These are phyloP conservation scores for Cephalopterus ornatus DNA, from an alignment of 2,113 vertebrate species.

Conservation along the genomic window DNA sequence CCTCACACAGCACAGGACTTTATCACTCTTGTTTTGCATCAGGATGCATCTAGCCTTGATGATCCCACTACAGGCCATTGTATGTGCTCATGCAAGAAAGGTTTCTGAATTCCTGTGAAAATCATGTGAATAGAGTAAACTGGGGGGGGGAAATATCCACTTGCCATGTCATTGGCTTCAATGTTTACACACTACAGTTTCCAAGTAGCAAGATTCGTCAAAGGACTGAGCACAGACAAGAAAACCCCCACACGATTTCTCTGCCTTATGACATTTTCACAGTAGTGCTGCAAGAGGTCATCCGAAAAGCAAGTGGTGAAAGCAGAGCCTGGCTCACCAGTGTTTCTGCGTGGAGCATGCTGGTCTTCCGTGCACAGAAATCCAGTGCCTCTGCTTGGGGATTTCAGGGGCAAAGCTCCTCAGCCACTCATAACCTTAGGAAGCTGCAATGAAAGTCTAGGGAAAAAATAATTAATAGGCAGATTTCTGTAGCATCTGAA, in stretches of 20 bases:
- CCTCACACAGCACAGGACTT: background rate
- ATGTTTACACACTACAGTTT: background rate
- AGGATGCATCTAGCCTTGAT: rapidly evolving
- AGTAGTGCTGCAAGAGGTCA: background rate
- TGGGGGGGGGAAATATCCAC: background rate
- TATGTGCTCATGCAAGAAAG: background rate
- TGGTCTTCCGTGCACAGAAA: background rate
- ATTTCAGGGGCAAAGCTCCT: background rate
- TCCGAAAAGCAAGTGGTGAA: background rate
- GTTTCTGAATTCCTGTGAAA: background rate
- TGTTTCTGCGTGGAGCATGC: background rate
- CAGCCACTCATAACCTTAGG: background rate
- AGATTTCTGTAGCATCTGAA: background rate
- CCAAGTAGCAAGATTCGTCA: background rate
- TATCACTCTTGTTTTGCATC: rapidly evolving
- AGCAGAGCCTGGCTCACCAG: background rate
- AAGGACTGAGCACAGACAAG: background rate
- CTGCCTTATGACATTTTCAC: background rate
- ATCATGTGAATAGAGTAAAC: background rate
- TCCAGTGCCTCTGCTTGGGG: background rate
- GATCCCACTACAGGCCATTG: background rate
- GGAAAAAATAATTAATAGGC: background rate
- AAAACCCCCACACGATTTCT: background rate
- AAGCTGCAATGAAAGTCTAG: background rate
- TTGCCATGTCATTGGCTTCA: background rate